Evolutionary conservation across 2,113 vertebrate genomes (phyloP).

Genomic region (Silurus asotus): DNA sequence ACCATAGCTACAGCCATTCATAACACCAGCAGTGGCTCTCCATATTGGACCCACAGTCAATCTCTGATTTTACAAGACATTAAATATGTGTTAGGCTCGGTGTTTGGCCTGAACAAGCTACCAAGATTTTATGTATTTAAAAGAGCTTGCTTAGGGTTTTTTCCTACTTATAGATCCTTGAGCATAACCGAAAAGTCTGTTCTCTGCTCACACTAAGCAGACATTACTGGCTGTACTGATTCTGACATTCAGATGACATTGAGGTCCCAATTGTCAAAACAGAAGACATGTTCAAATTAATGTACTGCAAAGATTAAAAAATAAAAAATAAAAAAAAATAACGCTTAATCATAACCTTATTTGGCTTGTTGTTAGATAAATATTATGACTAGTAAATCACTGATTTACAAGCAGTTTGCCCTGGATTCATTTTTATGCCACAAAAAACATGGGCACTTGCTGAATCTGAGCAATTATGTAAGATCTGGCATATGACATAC

Average conservation of each 20-base stretch:
- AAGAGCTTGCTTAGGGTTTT: conserved; percentile 8
- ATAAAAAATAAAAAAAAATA: no score
- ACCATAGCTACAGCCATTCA: conserved; percentile 30
- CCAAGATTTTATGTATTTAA: neutral
- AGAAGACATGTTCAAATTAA: conserved; percentile 36
- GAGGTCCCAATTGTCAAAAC: conserved; percentile 31
- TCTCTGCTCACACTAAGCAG: conserved; percentile 4
- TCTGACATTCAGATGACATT: conserved; percentile 45
- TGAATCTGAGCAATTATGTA: conserved; percentile 32
- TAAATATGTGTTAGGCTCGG: conserved; percentile 19
- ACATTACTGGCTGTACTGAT: neutral
- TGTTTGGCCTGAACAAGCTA: conserved; percentile 9
- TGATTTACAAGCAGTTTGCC: neutral
- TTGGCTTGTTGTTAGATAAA: neutral
- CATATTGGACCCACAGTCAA: neutral
- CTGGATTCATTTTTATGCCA: neutral
- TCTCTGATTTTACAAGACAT: conserved; percentile 5
- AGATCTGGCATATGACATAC: conserved; percentile 14
- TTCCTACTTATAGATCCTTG: neutral
- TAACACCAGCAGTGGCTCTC: conserved; percentile 10
- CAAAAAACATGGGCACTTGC: neutral
- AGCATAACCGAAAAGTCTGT: neutral
- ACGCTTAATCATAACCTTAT: conserved; percentile 18
- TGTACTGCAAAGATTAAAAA: no score
- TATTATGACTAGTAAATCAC: neutral